phyloP scores from a whole-genome alignment of 2,888 invertebrate species.

The Drosophila melanosoma region DNA sequence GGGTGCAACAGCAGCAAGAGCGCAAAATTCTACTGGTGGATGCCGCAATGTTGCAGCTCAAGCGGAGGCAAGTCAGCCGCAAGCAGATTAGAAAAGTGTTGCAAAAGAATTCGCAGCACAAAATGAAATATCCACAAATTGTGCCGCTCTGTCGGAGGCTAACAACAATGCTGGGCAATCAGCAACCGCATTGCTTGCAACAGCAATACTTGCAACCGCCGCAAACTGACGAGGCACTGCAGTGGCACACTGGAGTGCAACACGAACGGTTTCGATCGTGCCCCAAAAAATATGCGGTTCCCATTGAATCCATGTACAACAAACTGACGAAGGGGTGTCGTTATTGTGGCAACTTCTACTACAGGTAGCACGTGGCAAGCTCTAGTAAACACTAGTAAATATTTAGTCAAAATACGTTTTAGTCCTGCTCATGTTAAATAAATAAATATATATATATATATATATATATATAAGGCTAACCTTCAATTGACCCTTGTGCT shows the following conservation, averaged over 20 bases:
- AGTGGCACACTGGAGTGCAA: slow-evolving; percentile 3
- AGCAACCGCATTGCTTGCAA: background rate
- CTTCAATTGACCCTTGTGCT: slow-evolving; percentile 1
- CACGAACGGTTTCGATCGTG: background rate
- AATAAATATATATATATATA: background rate
- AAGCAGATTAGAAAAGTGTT: background rate
- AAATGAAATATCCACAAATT: background rate
- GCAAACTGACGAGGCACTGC: background rate
- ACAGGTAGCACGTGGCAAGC: slow-evolving; percentile 4
- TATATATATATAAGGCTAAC: background rate
- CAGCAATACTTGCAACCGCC: slow-evolving; percentile 1
- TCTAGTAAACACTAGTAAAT: background rate
- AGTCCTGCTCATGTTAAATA: background rate
- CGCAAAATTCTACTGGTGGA: slow-evolving; percentile 7
- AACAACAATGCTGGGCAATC: slow-evolving; percentile 39
- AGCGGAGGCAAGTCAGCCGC: background rate
- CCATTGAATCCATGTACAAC: slow-evolving; percentile 25
- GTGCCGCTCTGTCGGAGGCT: slow-evolving; percentile 57
- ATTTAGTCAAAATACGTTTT: background rate
- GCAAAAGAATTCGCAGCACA: background rate
- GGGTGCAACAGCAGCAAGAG: background rate
- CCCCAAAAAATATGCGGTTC: slow-evolving; percentile 49
- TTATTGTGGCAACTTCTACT: slow-evolving; percentile 69
- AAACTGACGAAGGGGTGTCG: slow-evolving; percentile 17
- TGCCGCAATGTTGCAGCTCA: background rate